phyloP scores from a whole-genome alignment of 2,888 invertebrate species.

The Scotopteryx bipunctaria region DNA sequence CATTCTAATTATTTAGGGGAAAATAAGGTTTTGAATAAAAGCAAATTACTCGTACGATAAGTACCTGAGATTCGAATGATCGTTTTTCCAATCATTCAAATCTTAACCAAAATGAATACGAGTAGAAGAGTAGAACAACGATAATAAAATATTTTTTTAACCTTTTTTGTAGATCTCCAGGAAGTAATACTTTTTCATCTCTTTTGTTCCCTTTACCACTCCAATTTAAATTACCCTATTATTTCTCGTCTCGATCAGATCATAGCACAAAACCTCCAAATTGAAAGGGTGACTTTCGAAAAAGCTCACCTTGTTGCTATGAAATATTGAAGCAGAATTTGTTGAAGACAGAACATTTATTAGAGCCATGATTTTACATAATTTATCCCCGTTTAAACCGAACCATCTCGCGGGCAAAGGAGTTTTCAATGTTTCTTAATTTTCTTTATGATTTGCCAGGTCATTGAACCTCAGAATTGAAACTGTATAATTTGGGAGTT shows the following conservation, averaged over 20 bases:
- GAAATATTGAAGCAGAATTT: slow-evolving; percentile 22
- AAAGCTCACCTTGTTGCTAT: slow-evolving; percentile 28
- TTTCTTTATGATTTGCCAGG: too few relatives aligned
- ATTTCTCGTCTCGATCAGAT: slow-evolving; percentile 20
- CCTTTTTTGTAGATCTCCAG: background rate
- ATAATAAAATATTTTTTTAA: too few relatives aligned
- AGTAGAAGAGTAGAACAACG: too few relatives aligned
- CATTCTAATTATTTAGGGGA: slow-evolving; percentile 42
- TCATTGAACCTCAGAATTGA: too few relatives aligned
- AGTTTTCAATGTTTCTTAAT: too few relatives aligned
- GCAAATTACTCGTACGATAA: slow-evolving; percentile 1
- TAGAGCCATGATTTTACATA: background rate
- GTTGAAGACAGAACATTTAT: slow-evolving; percentile 19
- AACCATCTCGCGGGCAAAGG: too few relatives aligned
- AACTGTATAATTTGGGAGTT: too few relatives aligned
- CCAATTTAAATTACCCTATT: slow-evolving; percentile 4
- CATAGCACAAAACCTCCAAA: slow-evolving; percentile 29
- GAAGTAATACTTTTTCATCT: background rate
- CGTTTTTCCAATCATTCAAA: too few relatives aligned
- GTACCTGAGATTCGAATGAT: too few relatives aligned
- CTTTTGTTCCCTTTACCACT: background rate
- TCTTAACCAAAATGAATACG: too few relatives aligned
- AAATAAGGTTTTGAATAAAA: slow-evolving; percentile 10
- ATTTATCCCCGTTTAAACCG: too few relatives aligned
- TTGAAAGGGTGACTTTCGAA: slow-evolving; percentile 36